Base-by-base conservation (phyloP, 92 coral and sea anemone species). In the Metridium senile region DNA sequence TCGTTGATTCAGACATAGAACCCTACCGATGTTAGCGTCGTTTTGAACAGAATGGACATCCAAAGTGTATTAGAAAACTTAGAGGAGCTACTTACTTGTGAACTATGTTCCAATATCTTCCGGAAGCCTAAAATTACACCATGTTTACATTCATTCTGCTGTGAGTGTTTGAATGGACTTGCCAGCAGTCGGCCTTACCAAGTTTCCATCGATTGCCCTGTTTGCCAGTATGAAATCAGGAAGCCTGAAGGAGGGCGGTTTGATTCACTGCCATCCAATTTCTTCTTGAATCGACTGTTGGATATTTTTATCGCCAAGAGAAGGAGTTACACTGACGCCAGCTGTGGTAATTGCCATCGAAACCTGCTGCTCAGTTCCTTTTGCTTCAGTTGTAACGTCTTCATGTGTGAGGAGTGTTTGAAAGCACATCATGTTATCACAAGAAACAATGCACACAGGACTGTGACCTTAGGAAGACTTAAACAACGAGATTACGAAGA, bases 361-460 rank as follows among this genome's bases (percentile, higher is more conserved):
- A 92, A 89, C 49, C 43, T 85, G 68, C 53, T 74, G 58, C 86
- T 92, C 22, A 82, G 66, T 32, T 89, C 93, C 26, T 92, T 92
- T 77, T 92, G 97, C 73, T 92, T 92, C 59, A 88, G 88, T 64
- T 92, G 97, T 68, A 88, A 89, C 78, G 86, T 79, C 19, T 92
- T 92, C 70, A 89, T 92, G 93, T 92, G 97, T 49, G 97, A 92
- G 34, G 93, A 89, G 75, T 92, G 97, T 88, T 83, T 89, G 75
- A 92, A 65, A 9, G 93, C 93, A 18, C 97, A 92, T 35, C 90
- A 89, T 71, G 91, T 89, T 0, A 70, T 92, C 56, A 88, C 97
- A 13, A 84, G 93, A 35, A 86, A 88, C 66, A 83, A 67, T 47
- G 88, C 89, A 13, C 97, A 92, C 53, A 86, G 97, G 45, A 83